These are phyloP conservation scores for Cariama cristata DNA, from an alignment of 2,113 vertebrate species.

Conservation along the genomic window DNA sequence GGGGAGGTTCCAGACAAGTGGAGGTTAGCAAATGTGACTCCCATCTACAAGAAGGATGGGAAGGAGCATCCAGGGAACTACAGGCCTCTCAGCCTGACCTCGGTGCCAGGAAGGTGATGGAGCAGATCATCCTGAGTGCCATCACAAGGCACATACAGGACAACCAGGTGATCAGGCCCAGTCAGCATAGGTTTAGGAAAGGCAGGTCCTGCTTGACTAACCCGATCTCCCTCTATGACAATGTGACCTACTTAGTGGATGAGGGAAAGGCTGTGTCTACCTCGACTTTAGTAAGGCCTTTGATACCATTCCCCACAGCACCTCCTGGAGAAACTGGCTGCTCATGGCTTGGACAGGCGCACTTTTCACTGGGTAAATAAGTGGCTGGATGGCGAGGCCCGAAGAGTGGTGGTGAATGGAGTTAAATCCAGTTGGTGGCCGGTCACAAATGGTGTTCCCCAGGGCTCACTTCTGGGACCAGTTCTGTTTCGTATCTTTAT, in stretches of 20 bases:
- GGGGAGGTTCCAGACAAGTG: too few relatives aligned
- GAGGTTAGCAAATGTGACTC: neutral
- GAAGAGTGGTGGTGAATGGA: neutral
- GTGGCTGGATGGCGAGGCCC: fast-evolving
- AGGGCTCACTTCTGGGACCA: neutral
- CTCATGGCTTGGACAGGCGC: fast-evolving
- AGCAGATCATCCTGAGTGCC: neutral
- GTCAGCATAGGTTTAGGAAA: too few relatives aligned
- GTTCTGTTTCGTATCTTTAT: neutral
- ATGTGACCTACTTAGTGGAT: fast-evolving
- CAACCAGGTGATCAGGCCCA: neutral
- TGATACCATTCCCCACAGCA: too few relatives aligned
- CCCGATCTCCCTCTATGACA: neutral
- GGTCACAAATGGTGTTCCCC: neutral
- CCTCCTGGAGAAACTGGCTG: neutral
- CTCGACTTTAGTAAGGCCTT: neutral
- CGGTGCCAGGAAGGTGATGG: neutral
- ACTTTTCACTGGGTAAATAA: neutral
- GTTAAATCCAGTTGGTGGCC: neutral
- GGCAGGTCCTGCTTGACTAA: neutral
- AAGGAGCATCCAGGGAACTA: neutral
- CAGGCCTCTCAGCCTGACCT: neutral
- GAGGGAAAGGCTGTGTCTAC: neutral
- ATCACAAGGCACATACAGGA: fast-evolving
- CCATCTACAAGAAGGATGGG: neutral